phyloP scores from a whole-genome alignment of 2,113 vertebrate species.

The Merops nubicus region DNA sequence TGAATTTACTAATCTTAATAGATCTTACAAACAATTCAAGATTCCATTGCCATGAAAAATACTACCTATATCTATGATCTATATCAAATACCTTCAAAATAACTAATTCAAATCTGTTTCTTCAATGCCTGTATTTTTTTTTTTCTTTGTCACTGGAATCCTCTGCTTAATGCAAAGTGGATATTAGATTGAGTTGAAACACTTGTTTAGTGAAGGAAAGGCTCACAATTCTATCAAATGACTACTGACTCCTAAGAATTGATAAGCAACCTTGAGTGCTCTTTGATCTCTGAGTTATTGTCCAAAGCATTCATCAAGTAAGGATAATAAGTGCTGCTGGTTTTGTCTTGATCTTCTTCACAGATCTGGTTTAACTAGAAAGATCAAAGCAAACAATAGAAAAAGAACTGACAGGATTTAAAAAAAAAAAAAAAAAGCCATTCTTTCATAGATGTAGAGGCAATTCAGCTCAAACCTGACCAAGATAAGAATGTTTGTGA shows the following conservation, averaged over 20 bases:
- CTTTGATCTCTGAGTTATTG: background rate
- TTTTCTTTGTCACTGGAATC: background rate
- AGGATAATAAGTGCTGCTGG: background rate
- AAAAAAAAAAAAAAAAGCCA: background rate
- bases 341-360: background rate
- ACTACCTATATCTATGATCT: accelerated
- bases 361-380: background rate
- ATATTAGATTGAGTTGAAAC: background rate
- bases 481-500: background rate
- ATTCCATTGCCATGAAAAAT: background rate
- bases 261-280: background rate
- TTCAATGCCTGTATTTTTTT: background rate
- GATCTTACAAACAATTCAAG: background rate
- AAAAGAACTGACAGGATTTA: background rate
- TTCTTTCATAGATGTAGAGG: background rate
- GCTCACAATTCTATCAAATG: background rate
- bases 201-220: background rate
- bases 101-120: background rate
- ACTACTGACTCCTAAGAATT: background rate
- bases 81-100: background rate
- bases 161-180: background rate
- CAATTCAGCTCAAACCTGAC: background rate
- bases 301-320: background rate
- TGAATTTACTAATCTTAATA: background rate
- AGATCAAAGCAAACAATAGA: background rate